Conservation (phyloP, 1,140 invertebrate species). For the Hydropsyche tenuis region DNA sequence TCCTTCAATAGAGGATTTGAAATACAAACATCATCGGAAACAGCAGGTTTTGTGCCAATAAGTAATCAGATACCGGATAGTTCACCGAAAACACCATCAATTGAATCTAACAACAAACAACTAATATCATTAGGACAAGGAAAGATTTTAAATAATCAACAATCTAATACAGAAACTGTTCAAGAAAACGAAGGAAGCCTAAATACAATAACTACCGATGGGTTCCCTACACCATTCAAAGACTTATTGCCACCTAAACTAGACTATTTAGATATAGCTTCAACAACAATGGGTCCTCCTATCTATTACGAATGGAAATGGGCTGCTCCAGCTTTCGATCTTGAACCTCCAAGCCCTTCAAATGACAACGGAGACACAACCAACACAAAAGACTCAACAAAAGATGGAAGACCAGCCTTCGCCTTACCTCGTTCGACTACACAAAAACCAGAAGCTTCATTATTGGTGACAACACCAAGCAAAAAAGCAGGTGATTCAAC, state of each 20-base stretch:
- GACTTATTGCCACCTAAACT: constrained; percentile 56
- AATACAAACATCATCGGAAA: constrained; percentile 49
- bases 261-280: constrained; percentile 53
- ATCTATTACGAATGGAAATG: constrained; percentile 70
- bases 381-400: constrained; percentile 36
- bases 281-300: constrained; percentile 66
- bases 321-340: constrained; percentile 65
- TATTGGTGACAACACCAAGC: background rate
- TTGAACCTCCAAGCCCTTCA: constrained; percentile 58
- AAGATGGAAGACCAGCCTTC: constrained; percentile 52
- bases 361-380: constrained; percentile 32
- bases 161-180: constrained; percentile 54
- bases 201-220: constrained; percentile 52
- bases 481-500: constrained; percentile 55
- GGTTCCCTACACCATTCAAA: constrained; percentile 50
- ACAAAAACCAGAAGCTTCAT: background rate
- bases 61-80: constrained; percentile 35
- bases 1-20: constrained; percentile 33
- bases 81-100: constrained; percentile 1
- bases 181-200: constrained; percentile 53
- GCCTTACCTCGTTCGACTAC: constrained; percentile 41
- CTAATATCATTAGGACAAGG: constrained; percentile 3
- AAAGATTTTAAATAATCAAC: constrained; percentile 18
- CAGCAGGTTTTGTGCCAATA: constrained; percentile 39
- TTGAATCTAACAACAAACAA: background rate